Conservation (phyloP, 2,113 vertebrate genomes). For the Tursiops truncatus region DNA sequence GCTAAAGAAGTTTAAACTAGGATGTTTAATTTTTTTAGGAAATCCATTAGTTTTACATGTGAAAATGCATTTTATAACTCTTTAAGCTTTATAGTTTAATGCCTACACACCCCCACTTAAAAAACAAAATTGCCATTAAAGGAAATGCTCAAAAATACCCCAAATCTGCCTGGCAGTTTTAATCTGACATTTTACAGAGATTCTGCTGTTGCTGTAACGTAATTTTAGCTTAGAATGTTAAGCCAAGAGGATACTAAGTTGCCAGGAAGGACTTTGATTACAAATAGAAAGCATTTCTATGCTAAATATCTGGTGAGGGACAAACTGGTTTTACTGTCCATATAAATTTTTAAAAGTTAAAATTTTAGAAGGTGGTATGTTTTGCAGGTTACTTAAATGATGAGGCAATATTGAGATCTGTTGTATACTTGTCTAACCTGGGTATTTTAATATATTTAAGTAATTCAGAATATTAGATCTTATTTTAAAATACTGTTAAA, state of each 20-base stretch:
- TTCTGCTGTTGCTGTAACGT: not conserved
- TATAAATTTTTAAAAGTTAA: not conserved
- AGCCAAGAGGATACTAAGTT: not conserved
- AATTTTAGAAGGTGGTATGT: conserved; percentile 5
- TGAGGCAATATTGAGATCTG: conserved; percentile 5
- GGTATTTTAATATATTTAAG: not conserved
- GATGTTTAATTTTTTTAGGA: not conserved
- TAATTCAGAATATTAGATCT: conserved; percentile 41
- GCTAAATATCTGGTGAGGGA: not conserved
- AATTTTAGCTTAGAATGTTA: conserved; percentile 6
- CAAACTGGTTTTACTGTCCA: conserved; percentile 4
- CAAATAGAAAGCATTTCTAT: conserved; percentile 39
- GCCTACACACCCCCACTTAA: not conserved
- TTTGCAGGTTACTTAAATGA: conserved; percentile 9
- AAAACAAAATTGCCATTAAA: not conserved
- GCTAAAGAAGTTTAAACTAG: conserved; percentile 10
- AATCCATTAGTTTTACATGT: not conserved
- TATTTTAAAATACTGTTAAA: conserved; percentile 42
- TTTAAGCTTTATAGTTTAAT: not conserved
- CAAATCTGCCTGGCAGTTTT: not conserved
- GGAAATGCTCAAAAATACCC: not conserved
- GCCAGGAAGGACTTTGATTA: not conserved
- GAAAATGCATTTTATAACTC: conserved; percentile 11
- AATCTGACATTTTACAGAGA: not conserved
- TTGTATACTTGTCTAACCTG: conserved; percentile 20